Conservation (phyloP, 2,113 vertebrate species). For the Tragelaphus imberbis region DNA sequence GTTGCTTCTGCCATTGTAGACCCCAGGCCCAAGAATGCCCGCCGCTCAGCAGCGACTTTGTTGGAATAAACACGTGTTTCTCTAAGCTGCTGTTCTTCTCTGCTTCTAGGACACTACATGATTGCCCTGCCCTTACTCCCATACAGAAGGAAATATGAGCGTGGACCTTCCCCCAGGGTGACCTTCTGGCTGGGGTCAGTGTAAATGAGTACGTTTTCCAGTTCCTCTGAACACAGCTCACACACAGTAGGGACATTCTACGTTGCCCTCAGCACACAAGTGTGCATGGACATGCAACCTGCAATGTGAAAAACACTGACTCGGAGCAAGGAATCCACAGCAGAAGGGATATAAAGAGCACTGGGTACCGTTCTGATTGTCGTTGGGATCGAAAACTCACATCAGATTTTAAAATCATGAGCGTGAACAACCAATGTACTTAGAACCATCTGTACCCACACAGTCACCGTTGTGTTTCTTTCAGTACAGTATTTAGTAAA, state of each 20-base stretch:
- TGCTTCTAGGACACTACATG: background rate
- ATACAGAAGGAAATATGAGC: background rate
- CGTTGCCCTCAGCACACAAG: background rate
- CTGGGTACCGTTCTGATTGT: background rate
- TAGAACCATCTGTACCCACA: background rate
- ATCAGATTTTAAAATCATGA: background rate
- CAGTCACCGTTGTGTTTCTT: background rate
- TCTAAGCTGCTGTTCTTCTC: background rate
- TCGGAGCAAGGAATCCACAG: background rate
- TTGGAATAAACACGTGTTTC: constrained; percentile 53
- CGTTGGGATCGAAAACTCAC: background rate
- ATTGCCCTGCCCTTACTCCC: background rate
- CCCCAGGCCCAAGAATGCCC: background rate
- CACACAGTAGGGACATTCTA: background rate
- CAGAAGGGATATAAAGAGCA: background rate
- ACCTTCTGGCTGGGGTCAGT: background rate
- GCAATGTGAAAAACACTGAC: background rate
- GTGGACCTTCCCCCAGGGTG: background rate
- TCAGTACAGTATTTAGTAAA: background rate
- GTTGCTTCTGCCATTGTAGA: background rate
- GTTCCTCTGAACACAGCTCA: background rate
- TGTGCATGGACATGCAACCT: background rate
- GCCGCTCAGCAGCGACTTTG: background rate
- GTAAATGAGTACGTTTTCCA: background rate
- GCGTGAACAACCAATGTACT: background rate